A percentile compares a stretch with the other conserved stretches of the same genome.
Evolutionary conservation across 1,140 invertebrate species (phyloP).

Genomic region (Bicyclus anynana): DNA sequence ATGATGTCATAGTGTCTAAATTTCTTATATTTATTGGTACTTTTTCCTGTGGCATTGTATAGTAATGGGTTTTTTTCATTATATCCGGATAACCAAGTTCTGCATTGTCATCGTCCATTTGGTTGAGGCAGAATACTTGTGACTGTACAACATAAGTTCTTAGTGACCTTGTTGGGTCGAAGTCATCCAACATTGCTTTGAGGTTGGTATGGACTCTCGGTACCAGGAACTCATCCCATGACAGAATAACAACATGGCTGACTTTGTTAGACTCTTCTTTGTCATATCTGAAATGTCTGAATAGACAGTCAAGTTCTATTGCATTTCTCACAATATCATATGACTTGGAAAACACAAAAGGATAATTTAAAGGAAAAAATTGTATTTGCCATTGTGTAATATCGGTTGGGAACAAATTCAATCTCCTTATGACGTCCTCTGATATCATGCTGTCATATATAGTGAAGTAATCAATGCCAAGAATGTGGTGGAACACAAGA

Average conservation of each 20-base stretch:
- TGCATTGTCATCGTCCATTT: conserved; percentile 67
- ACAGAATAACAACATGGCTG: conserved; percentile 76
- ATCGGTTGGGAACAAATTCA: conserved; percentile 74
- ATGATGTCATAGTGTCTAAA: conserved; percentile 63
- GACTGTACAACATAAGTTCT: conserved; percentile 50
- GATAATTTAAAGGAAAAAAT: conserved; percentile 77
- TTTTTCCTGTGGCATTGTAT: conserved; percentile 48
- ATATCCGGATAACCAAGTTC: conserved; percentile 68
- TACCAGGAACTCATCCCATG: conserved; percentile 82
- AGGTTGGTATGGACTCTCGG: conserved; percentile 77
- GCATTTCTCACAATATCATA: conserved; percentile 72
- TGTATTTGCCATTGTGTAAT: conserved; percentile 75
- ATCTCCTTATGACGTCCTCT: conserved; percentile 73
- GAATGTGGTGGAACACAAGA: conserved; percentile 77
- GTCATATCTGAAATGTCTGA: conserved; percentile 72
- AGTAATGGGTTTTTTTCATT: conserved; percentile 73
- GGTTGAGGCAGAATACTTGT: conserved; percentile 69
- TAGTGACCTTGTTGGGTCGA: conserved; percentile 60
- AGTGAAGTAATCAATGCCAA: conserved; percentile 77
- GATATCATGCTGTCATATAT: conserved; percentile 78
- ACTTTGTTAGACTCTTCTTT: conserved; percentile 68
- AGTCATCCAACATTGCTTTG: conserved; percentile 59
- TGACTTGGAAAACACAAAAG: conserved; percentile 68
- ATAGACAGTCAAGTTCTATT: conserved; percentile 82
- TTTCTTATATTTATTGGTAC: conserved; percentile 58